Conservation (phyloP, 2,888 invertebrate genomes). For the Cylloceria caligata region DNA sequence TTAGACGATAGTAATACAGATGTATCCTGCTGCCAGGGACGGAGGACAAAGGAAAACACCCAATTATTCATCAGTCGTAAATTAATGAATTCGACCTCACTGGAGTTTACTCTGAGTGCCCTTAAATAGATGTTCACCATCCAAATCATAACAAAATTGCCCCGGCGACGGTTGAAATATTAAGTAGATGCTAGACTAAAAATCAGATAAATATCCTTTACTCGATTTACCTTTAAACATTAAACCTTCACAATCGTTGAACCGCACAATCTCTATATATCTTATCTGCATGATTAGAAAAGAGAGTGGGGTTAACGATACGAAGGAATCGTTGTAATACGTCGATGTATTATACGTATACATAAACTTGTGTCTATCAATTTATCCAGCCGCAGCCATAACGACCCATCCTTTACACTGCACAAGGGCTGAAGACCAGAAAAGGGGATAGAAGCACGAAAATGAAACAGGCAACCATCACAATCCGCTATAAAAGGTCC, state of each 20-base stretch:
- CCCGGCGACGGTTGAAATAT: not conserved
- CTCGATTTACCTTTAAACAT: constrained; percentile 11
- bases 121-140: too few species aligned
- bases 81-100: too few species aligned
- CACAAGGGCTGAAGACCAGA: not conserved
- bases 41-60: constrained; percentile 8
- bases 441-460: not conserved
- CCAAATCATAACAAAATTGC: too few species aligned
- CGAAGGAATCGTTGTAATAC: constrained; percentile 1
- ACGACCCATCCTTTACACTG: not conserved
- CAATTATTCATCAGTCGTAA: too few species aligned
- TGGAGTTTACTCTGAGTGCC: too few species aligned
- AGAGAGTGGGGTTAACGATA: constrained; percentile 31
- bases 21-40: too few species aligned
- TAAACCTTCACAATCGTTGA: constrained; percentile 14
- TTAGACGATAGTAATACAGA: not conserved
- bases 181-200: not conserved
- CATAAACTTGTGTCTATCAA: not conserved
- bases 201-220: not conserved
- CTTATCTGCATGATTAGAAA: not conserved
- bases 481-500: not conserved
- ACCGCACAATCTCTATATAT: not conserved
- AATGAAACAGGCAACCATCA: not conserved
- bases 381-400: not conserved
- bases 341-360: too few species aligned